phyloP scores from a whole-genome alignment of 2,888 invertebrate genomes.

The Zootermopsis nevadensis region DNA sequence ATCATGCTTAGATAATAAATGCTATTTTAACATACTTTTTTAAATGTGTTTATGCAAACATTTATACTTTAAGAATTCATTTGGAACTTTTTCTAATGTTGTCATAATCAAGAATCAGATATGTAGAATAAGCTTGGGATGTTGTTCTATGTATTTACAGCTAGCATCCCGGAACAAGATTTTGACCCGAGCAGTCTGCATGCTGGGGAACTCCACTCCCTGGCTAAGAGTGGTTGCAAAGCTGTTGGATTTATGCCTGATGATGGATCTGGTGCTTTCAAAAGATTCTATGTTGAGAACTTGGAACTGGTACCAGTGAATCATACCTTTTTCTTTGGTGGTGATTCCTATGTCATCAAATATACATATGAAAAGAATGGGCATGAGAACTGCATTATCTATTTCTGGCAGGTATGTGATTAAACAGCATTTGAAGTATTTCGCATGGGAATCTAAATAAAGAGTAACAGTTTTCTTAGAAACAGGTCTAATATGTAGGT shows the following conservation, averaged over 20 bases:
- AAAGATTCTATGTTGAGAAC: conserved; percentile 68
- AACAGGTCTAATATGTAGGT: no score
- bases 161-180: conserved; percentile 54
- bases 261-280: conserved; percentile 71
- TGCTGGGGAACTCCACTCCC: conserved; percentile 55
- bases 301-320: conserved; percentile 65
- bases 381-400: conserved; percentile 69
- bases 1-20: no score
- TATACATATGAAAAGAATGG: conserved; percentile 70
- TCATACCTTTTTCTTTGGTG: conserved; percentile 70
- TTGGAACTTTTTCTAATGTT: no score
- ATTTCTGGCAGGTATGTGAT: conserved; percentile 73
- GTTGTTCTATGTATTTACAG: conserved; percentile 48
- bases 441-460: no score
- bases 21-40: no score
- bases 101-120: no score
- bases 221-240: conserved; percentile 69
- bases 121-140: no score
- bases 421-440: neutral
- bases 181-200: conserved; percentile 60
- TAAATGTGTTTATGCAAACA: no score
- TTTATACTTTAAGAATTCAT: no score
- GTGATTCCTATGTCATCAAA: conserved; percentile 75
- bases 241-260: conserved; percentile 81
- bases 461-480: no score